A percentile compares a stretch with the other conserved stretches of the same genome.
Conservation (phyloP, 2,888 invertebrate species). For the Kuschelorhynchus macadamiae region DNA sequence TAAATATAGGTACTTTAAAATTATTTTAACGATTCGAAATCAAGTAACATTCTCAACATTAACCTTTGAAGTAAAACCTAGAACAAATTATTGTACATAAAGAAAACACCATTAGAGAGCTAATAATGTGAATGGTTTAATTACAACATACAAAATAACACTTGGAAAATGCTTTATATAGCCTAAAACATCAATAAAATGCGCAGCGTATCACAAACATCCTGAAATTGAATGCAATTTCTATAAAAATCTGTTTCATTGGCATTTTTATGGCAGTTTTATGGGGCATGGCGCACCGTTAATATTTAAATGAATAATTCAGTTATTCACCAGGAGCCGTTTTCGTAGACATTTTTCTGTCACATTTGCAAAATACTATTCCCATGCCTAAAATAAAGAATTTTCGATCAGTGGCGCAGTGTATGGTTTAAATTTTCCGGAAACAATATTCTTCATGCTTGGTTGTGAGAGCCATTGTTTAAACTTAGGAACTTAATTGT, state of each 20-base stretch:
- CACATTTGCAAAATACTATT: conserved; percentile 65
- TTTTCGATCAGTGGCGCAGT: conserved; percentile 14
- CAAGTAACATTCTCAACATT: not conserved
- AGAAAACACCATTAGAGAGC: conserved; percentile 18
- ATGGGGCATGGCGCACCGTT: conserved; percentile 57
- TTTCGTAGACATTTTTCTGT: conserved; percentile 62
- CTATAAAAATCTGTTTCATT: conserved; percentile 56
- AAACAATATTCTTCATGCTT: too few relatives aligned
- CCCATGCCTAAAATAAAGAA: conserved; percentile 56
- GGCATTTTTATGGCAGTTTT: conserved; percentile 56
- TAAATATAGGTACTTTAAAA: too few relatives aligned
- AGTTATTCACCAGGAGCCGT: conserved; percentile 61
- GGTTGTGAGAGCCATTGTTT: too few relatives aligned
- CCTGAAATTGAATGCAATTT: conserved; percentile 55
- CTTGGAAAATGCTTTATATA: conserved; percentile 34
- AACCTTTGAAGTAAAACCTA: conserved; percentile 19
- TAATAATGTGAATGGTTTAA: conserved; percentile 32
- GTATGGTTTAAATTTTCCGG: too few relatives aligned
- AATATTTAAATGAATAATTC: conserved; percentile 65
- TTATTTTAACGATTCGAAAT: too few relatives aligned
- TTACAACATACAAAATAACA: conserved; percentile 35
- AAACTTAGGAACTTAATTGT: too few relatives aligned
- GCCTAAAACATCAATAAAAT: conserved; percentile 52
- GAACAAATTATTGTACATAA: conserved; percentile 15
- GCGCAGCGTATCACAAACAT: conserved; percentile 54